These are phyloP conservation scores for Triplophysa yarkandensis DNA, from an alignment of 2,797 vertebrate species.

Conservation along the genomic window DNA sequence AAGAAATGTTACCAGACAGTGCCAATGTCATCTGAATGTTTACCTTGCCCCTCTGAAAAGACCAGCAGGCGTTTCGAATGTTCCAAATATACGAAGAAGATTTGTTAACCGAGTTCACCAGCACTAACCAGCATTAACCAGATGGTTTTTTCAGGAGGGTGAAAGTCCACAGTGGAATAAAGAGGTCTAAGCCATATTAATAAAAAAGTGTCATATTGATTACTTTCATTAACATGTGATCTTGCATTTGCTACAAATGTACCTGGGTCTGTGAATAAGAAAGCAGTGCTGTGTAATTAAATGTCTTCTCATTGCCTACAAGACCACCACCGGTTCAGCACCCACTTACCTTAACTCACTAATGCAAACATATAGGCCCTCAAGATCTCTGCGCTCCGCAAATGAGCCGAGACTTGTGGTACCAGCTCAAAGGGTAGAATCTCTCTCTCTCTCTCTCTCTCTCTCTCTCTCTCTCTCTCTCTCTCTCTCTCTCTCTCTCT, in stretches of 20 bases:
- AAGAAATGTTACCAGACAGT: constrained; percentile 36
- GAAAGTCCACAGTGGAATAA: constrained; percentile 46
- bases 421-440: too few relatives aligned
- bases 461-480: too few relatives aligned
- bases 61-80: not conserved
- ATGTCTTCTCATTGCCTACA: too few relatives aligned
- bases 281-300: not conserved
- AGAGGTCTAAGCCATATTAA: constrained; percentile 54
- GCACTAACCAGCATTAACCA: not conserved
- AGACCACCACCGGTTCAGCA: too few relatives aligned
- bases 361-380: too few relatives aligned
- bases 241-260: not conserved
- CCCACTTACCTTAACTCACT: too few relatives aligned
- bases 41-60: constrained; percentile 23
- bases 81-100: too few relatives aligned
- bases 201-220: not conserved
- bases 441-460: too few relatives aligned
- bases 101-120: too few relatives aligned
- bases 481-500: too few relatives aligned
- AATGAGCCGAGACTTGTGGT: too few relatives aligned
- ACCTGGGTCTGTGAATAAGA: not conserved
- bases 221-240: constrained; percentile 10
- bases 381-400: too few relatives aligned
- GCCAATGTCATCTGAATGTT: constrained; percentile 40
- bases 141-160: not conserved